phyloP scores from a whole-genome alignment of 2,797 vertebrate species.

The Apogon talboti region DNA sequence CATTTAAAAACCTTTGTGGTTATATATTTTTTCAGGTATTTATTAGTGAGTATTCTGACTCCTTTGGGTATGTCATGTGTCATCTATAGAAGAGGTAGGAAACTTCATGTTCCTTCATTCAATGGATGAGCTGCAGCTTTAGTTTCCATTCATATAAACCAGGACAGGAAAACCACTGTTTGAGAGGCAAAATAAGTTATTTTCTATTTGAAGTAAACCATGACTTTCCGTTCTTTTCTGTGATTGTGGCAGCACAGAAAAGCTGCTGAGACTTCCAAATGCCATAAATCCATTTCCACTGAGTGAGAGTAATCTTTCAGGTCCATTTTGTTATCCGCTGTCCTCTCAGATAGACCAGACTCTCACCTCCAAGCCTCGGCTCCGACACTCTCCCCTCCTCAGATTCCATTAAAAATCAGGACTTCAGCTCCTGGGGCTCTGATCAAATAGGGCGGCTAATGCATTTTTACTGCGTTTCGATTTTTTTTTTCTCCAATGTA shows the following conservation, averaged over 20 bases:
- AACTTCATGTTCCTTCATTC: background rate
- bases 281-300: conserved; percentile 75
- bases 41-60: no score
- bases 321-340: conserved; percentile 71
- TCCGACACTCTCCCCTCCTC: conserved; percentile 69
- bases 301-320: conserved; percentile 75
- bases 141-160: background rate
- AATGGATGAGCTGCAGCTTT: background rate
- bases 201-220: conserved; percentile 52
- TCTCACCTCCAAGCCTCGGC: conserved; percentile 66
- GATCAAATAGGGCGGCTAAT: conserved; percentile 84
- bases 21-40: no score
- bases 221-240: conserved; percentile 56
- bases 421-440: conserved; percentile 80
- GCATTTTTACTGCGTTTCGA: conserved; percentile 77
- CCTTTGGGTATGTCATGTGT: no score
- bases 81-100: no score
- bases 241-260: conserved; percentile 60
- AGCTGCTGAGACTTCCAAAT: conserved; percentile 78
- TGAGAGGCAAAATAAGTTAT: conserved; percentile 39
- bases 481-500: conserved; percentile 64
- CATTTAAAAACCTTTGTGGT: no score
- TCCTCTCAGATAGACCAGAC: conserved; percentile 76
- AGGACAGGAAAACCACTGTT: conserved; percentile 11
- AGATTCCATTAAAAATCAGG: conserved; percentile 86